Evolutionary conservation across 2,797 vertebrate species (phyloP), one percentile per base, ranked within the genome.

Genomic region (Xenops minutus): DNA sequence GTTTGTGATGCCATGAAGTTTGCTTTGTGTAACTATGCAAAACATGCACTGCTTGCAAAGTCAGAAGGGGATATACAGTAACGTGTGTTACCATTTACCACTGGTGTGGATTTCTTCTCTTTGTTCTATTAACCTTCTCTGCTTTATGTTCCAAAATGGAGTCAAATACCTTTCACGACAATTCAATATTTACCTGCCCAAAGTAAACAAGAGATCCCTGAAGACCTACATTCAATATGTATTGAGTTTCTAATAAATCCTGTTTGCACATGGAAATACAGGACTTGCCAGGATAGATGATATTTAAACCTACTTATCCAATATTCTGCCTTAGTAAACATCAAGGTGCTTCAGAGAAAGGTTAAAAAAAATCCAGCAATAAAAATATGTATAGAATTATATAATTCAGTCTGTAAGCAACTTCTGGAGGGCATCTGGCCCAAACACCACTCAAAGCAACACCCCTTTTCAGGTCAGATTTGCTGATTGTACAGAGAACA

Each of bases 231-330:
- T 92, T 96, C 82, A 12, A 92, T 94, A 92, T 24, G 64, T 89
- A 94, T 91, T 91, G 80, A 93, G 66, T 95, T 93, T 96, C 88
- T 96, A 96, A 93, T 94, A 95, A 93, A 95, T 92, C 85, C 89
- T 92, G 79, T 96, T 97, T 94, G 91, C 85, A 69, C 85, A 92
- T 89, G 89, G 82, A 92, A 94, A 94, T 75, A 93, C 46, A 92
- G 51, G 73, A 29, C 85, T 78, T 96, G 82, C 43, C 82, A 88
- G 76, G 76, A 85, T 88, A 67, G 95, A 89, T 95, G 81, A 94
- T 85, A 94, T 94, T 95, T 95, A 95, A 83, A 95, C 52, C 74
- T 55, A 21, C 69, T 92, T 87, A 93, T 56, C 80, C 59, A 82
- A 85, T 81, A 78, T 84, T 83, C 51, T 84, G 55, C 79, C 58